These are phyloP conservation scores for Sarcophaga carnaria DNA, from an alignment of 2,888 invertebrate species.

Conservation along the genomic window DNA sequence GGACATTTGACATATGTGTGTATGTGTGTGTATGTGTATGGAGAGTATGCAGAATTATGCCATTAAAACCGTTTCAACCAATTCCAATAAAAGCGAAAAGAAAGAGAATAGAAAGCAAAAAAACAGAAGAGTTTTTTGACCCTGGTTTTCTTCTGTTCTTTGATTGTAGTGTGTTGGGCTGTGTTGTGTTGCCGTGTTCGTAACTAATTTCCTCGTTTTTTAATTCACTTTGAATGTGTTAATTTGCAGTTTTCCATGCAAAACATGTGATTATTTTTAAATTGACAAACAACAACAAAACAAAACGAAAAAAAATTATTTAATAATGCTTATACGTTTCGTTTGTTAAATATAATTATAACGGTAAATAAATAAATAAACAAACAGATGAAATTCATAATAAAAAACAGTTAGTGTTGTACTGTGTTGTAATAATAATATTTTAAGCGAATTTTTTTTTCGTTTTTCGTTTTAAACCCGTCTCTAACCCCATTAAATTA, in stretches of 20 bases:
- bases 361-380: too few relatives aligned
- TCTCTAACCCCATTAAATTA: too few relatives aligned
- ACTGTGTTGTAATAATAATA: too few relatives aligned
- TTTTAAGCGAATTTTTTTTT: too few relatives aligned
- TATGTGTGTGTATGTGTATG: not conserved
- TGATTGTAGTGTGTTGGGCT: not conserved
- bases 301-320: not conserved
- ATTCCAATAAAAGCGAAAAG: conserved; percentile 22
- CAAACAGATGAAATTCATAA: too few relatives aligned
- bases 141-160: conserved; percentile 15
- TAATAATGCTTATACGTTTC: conserved; percentile 12
- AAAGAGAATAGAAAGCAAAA: not conserved
- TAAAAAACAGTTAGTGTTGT: too few relatives aligned
- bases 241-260: conserved; percentile 36
- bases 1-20: conserved; percentile 51
- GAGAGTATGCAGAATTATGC: not conserved
- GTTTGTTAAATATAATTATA: conserved; percentile 19
- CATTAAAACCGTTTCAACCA: conserved; percentile 11
- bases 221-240: conserved; percentile 43
- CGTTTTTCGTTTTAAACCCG: too few relatives aligned
- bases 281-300: not conserved
- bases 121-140: conserved; percentile 24
- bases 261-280: conserved; percentile 23
- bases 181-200: conserved; percentile 15
- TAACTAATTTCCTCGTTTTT: not conserved